Base-by-base conservation (phyloP, 2,797 vertebrate genomes). In the Sebastes cheni region DNA sequence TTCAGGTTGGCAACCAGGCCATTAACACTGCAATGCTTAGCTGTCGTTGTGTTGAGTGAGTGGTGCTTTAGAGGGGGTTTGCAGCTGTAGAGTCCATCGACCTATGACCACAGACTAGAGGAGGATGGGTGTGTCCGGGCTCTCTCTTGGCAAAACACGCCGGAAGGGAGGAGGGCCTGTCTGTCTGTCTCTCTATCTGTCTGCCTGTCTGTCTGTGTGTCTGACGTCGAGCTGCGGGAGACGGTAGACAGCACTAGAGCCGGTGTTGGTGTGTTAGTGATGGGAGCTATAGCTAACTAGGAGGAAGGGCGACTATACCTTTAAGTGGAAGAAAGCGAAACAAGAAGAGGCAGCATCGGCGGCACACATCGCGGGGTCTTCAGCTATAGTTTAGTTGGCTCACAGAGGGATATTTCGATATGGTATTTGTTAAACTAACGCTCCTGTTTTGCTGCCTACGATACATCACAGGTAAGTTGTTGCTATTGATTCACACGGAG, bases 381-480 rank as follows among this genome's bases (percentile, higher is more conserved):
- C 22, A 20, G 68, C 77, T 80, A 12, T 39, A 14, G 30, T 74
- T 80, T 1, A 52, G 23, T 67, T 81, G 76, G 30, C 13, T 25
- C 29, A 86, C 85, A 0, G 50, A 86, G 91, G 83, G 39, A 42
- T 76, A 77, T 87, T 90, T 86, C 91, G 89, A 90, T 84, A 96
- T 95, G 94, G 79, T 88, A 81, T 82, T 91, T 70, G 13, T 95
- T 3, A 91, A 92, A 84, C 55, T 94, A 32, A 10, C 93, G 23
- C 11, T 96, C 80, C 10, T 92, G 65, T 46, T 93, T 58, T 94
- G 90, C 91, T 93, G 88, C 83, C 82, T 95, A 68, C 76, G 34
- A 29, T 76, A 88, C n/a, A 84, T 89, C 22, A 73, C 81, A 92
- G 95, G 96, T 96, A 86, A 93, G 95, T 93, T 39, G 36, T 79